Base-by-base conservation (phyloP, 2,888 invertebrate species). In the Villa cingulata region DNA sequence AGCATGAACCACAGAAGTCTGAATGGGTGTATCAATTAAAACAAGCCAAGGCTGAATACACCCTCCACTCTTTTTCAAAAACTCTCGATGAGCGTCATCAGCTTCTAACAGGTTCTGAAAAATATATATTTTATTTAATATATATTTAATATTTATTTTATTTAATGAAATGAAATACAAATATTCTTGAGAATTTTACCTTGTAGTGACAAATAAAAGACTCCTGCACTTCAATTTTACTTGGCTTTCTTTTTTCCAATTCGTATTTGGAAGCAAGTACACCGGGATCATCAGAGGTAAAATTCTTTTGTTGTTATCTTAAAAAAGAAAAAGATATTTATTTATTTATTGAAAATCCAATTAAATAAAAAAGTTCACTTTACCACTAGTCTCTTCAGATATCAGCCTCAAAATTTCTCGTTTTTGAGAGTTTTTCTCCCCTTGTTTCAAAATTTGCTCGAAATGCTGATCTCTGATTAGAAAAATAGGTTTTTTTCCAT, bases 191-290 rank as follows among this genome's bases (percentile, higher is more conserved):
- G n/a, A n/a, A n/a, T n/a, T n/a, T 15, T 42, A 42, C 41, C 18
- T 42, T 29, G n/a, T 32, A 29, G 17, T 29, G 29, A 42, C 7
- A 4, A 29, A 42, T 42, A 32, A 42, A 42, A 5, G 41, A 27
- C 17, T 42, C 41, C 10, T 42, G 41, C 5, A 42, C 18, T 42
- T 42, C 41, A 42, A 42, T 42, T n/a, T 42, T 29, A 19, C 19
- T 19, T 4, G 15, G 23, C 20, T 23, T 10, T 12, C 2, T 38
- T n/a, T 23, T 23, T 23, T 23, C 7, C 4, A 6, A 23, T 23
- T 23, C 4, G 23, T 6, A 6, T 6, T 7, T 12, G 38, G 38
- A 10, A 38, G 16, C n/a, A 38, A 16, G 16, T 18, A 38, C n/a
- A 16, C n/a, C 38, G n/a, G n/a, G n/a, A n/a, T n/a, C n/a, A n/a